Conservation (phyloP, 2,797 vertebrate genomes). For the Acanthurus leucopareius region DNA sequence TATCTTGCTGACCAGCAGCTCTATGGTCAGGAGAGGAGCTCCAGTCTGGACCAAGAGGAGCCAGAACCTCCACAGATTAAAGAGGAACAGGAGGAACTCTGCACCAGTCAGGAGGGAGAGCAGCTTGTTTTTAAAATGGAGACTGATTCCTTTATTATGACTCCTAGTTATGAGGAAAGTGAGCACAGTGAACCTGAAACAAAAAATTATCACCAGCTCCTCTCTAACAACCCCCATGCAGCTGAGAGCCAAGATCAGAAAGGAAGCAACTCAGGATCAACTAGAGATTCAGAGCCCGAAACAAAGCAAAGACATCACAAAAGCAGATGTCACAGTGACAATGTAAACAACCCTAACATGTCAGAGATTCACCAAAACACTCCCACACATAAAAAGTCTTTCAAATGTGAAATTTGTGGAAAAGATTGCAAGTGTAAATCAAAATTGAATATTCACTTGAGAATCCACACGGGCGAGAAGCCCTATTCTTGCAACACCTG, state of each 20-base stretch:
- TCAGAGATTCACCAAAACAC: not conserved
- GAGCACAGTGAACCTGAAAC: not conserved
- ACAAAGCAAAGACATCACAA: not conserved
- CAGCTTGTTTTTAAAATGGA: slow-evolving; percentile 18
- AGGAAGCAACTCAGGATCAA: not conserved
- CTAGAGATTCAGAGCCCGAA: not conserved
- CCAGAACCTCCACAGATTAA: slow-evolving; percentile 34
- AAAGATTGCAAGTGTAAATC: not conserved
- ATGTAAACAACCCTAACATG: not conserved
- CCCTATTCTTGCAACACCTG: not conserved
- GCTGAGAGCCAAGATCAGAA: not conserved
- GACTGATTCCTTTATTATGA: not conserved
- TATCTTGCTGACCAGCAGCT: slow-evolving; percentile 17
- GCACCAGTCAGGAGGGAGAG: slow-evolving; percentile 15
- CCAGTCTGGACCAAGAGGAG: slow-evolving; percentile 16
- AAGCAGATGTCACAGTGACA: not conserved
- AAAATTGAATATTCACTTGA: not conserved
- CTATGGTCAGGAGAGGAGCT: not conserved
- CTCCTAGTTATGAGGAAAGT: not conserved
- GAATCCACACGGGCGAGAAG: not conserved
- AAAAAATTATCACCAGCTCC: not conserved
- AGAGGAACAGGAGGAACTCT: slow-evolving; percentile 42
- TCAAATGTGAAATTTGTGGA: not conserved
- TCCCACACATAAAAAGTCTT: not conserved
- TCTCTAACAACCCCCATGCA: not conserved